These are phyloP conservation scores for Drosophila grimshawi DNA, from an alignment of 1,140 invertebrate genomes.

Conservation along the genomic window DNA sequence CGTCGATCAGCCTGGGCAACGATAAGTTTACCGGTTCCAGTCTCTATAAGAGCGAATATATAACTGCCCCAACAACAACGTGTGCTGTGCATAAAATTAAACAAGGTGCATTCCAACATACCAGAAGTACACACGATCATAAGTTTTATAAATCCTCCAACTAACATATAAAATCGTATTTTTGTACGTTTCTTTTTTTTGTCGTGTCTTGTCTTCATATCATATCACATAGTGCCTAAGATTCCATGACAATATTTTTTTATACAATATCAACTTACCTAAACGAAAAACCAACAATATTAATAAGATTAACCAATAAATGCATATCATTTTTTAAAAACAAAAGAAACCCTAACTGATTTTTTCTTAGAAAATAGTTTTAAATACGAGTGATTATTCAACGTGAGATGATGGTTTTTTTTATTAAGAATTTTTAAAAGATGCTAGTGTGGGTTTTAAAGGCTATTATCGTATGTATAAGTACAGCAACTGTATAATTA, in stretches of 20 bases:
- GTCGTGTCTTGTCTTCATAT: constrained; percentile 53
- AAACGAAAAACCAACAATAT: constrained; percentile 38
- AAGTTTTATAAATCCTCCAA: constrained; percentile 91
- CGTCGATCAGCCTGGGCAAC: constrained; percentile 90
- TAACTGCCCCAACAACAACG: constrained; percentile 88
- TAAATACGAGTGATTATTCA: constrained; percentile 28
- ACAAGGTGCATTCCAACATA: constrained; percentile 91
- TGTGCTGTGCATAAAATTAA: constrained; percentile 92
- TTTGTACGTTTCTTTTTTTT: neutral
- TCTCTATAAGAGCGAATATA: constrained; percentile 91
- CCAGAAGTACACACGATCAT: constrained; percentile 91
- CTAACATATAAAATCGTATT: constrained; percentile 24
- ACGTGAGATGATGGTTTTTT: constrained; percentile 71
- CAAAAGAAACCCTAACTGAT: neutral
- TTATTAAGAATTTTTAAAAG: constrained; percentile 76
- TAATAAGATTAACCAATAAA: constrained; percentile 46
- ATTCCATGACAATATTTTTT: constrained; percentile 76
- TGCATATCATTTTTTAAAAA: constrained; percentile 39
- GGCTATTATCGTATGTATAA: constrained; percentile 70
- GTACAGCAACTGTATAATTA: constrained; percentile 75
- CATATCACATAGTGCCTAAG: constrained; percentile 58
- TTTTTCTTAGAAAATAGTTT: too few species aligned
- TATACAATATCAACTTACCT: constrained; percentile 57
- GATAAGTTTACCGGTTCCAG: constrained; percentile 86
- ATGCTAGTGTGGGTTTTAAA: constrained; percentile 75